These are phyloP conservation scores for Perognathus longimembris DNA, from an alignment of 2,113 vertebrate species.

Conservation along the genomic window DNA sequence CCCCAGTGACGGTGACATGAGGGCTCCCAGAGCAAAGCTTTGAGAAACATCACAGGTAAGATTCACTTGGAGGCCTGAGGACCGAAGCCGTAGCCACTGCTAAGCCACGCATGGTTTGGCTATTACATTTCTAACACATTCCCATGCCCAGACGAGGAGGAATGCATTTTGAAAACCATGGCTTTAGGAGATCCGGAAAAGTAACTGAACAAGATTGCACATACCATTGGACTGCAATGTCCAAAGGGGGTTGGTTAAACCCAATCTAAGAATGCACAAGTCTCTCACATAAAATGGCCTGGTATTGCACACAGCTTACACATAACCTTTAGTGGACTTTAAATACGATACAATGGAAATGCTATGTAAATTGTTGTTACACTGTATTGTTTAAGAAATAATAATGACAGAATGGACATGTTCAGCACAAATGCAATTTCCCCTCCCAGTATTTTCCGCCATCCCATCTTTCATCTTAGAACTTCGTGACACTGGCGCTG, in stretches of 20 bases:
- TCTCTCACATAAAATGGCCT: neutral
- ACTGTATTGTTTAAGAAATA: neutral
- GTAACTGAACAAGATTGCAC: neutral
- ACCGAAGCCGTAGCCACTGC: neutral
- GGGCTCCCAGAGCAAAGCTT: neutral
- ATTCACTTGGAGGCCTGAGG: neutral
- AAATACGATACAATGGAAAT: neutral
- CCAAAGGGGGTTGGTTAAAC: neutral
- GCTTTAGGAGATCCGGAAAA: neutral
- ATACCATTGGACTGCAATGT: neutral
- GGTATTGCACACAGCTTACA: neutral
- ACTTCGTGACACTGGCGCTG: neutral
- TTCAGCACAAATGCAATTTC: neutral
- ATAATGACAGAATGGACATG: neutral
- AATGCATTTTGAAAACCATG: neutral
- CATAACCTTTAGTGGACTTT: neutral
- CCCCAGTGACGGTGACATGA: neutral
- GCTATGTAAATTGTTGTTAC: neutral
- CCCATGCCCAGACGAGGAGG: neutral
- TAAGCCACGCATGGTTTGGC: neutral
- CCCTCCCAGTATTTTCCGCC: neutral
- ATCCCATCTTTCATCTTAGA: neutral
- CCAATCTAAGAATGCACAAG: neutral
- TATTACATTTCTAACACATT: neutral
- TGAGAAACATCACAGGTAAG: neutral